Conservation (phyloP, 1,140 invertebrate species). For the Nasonia longicornis region DNA sequence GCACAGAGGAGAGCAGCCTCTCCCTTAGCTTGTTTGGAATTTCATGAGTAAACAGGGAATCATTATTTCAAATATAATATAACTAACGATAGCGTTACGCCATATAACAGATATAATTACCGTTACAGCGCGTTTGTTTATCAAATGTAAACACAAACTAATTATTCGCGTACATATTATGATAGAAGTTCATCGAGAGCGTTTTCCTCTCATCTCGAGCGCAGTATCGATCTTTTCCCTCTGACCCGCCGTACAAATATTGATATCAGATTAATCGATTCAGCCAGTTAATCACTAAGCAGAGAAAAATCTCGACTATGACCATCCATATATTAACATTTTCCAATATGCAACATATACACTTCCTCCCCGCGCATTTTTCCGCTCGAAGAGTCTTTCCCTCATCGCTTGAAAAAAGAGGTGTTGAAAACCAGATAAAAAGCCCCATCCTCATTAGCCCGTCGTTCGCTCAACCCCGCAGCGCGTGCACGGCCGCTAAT, state of each 20-base stretch:
- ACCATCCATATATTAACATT: too few relatives aligned
- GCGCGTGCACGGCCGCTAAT: slow-evolving; percentile 33
- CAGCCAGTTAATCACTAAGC: neutral
- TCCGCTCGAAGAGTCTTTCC: neutral
- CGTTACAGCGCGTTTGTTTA: neutral
- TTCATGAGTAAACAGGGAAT: slow-evolving; percentile 11
- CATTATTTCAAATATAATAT: neutral
- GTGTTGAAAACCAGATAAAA: neutral
- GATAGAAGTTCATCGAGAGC: neutral
- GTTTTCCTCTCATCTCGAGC: neutral
- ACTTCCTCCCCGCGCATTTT: neutral
- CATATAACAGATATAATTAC: neutral
- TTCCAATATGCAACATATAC: too few relatives aligned
- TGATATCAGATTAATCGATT: too few relatives aligned
- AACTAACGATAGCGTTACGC: neutral
- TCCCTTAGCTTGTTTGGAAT: neutral
- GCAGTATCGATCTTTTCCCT: too few relatives aligned
- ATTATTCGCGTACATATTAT: neutral
- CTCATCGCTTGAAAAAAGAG: neutral
- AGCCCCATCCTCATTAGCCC: slow-evolving; percentile 17
- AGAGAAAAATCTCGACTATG: neutral
- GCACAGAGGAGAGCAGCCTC: neutral
- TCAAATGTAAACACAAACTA: neutral
- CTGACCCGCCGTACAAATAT: too few relatives aligned
- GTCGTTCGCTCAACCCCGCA: neutral